Percentiles rank a stretch among this genome's conserved stretches.
These are phyloP conservation scores for Heterocephalus glaber DNA, from an alignment of 2,113 vertebrate genomes.

Conservation along the genomic window DNA sequence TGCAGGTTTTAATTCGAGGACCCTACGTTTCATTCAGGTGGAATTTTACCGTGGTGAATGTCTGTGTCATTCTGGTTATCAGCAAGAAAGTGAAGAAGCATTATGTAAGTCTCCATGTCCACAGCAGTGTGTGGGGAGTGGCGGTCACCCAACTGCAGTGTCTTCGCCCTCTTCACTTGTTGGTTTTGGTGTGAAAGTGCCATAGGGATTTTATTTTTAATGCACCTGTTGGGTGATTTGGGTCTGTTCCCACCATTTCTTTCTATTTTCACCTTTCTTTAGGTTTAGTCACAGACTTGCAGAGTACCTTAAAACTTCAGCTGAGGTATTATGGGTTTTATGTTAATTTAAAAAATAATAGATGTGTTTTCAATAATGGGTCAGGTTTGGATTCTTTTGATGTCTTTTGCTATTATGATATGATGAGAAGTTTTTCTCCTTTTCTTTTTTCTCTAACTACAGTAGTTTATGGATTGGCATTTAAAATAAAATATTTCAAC, in stretches of 20 bases:
- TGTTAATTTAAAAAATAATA: background rate
- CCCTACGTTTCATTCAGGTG: background rate
- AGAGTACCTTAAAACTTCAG: background rate
- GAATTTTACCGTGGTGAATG: background rate
- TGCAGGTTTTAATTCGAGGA: background rate
- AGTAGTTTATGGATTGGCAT: background rate
- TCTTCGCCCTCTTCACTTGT: background rate
- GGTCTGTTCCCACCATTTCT: background rate
- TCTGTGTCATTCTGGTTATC: background rate
- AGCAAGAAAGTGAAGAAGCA: background rate
- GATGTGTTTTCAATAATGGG: background rate
- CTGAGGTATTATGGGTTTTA: background rate
- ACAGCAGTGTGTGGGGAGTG: background rate
- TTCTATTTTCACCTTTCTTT: background rate
- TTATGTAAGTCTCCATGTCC: background rate
- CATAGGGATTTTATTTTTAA: background rate
- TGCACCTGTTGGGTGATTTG: background rate
- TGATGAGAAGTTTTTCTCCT: background rate
- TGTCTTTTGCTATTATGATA: background rate
- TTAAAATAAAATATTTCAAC: constrained; percentile 40
- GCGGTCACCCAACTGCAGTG: background rate
- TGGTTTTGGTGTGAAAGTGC: background rate
- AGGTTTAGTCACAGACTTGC: background rate
- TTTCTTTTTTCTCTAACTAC: constrained; percentile 12
- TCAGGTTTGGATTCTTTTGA: constrained; percentile 32